Evolutionary conservation across 92 coral and sea anemone species (phyloP).

Genomic region (Micromussa lordhowensis): DNA sequence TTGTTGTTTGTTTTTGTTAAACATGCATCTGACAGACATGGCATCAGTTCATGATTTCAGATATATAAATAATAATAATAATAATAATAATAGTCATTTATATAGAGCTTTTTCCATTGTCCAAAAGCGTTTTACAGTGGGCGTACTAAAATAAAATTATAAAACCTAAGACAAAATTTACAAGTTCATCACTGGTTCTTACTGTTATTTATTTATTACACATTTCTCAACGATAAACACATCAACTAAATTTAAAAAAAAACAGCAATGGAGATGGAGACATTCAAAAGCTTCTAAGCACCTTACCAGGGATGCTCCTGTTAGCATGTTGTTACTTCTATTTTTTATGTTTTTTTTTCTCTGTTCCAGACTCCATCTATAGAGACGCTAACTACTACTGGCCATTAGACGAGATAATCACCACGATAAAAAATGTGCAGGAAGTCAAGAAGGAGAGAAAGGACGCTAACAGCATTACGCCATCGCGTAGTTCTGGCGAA

Average conservation of each 20-base stretch:
- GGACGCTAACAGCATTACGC: not conserved
- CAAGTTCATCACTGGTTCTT: no score
- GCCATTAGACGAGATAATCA: constrained; percentile 85
- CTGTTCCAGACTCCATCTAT: constrained; percentile 83
- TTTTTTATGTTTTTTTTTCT: not conserved
- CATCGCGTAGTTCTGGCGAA: constrained; percentile 19
- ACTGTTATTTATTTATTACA: no score
- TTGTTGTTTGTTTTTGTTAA: not conserved
- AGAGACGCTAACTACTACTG: constrained; percentile 87
- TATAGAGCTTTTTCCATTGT: no score
- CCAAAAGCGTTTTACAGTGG: no score
- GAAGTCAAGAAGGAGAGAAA: not conserved
- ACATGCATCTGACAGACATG: not conserved
- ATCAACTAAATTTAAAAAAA: no score
- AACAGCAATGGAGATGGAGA: no score
- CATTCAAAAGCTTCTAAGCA: no score
- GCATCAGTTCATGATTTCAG: not conserved
- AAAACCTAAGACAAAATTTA: no score
- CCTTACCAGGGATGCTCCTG: not conserved
- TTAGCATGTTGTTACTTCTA: not conserved
- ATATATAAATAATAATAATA: no score
- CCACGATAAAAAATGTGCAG: constrained; percentile 49
- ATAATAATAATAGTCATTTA: no score
- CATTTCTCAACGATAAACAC: no score
- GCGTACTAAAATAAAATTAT: no score